phyloP scores from a whole-genome alignment of 2,888 invertebrate species.

The Lasiommata megera region DNA sequence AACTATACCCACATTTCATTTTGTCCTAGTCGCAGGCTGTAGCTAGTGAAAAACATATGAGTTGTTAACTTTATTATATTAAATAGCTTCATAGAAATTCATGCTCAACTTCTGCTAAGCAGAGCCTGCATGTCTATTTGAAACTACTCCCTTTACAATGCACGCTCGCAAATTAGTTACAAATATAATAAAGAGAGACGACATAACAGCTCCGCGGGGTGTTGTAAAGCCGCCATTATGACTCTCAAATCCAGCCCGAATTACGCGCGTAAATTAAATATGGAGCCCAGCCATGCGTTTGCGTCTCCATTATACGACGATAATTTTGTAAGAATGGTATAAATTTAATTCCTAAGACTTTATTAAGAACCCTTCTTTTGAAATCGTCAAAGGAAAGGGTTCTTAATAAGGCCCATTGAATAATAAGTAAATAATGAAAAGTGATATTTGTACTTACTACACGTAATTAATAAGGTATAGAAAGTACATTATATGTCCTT shows the following conservation, averaged over 20 bases:
- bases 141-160: neutral
- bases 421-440: no score
- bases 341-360: no score
- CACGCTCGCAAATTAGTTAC: conserved; percentile 14
- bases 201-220: conserved; percentile 18
- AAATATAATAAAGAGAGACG: conserved; percentile 21
- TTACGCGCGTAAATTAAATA: conserved; percentile 23
- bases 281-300: conserved; percentile 11
- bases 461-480: no score
- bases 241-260: conserved; percentile 17
- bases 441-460: no score
- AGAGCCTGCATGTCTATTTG: neutral
- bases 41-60: no score
- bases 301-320: neutral
- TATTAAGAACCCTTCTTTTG: no score
- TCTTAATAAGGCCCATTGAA: no score
- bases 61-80: no score
- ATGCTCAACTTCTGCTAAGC: neutral
- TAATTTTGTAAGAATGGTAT: neutral
- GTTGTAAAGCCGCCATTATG: conserved; percentile 22
- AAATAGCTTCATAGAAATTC: neutral
- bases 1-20: no score
- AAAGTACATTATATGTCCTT: no score
- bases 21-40: no score
- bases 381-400: no score